A percentile compares a stretch with the other conserved stretches of the same genome.
These are phyloP conservation scores for Cairina moschata DNA, from an alignment of 2,113 vertebrate genomes.

Conservation along the genomic window DNA sequence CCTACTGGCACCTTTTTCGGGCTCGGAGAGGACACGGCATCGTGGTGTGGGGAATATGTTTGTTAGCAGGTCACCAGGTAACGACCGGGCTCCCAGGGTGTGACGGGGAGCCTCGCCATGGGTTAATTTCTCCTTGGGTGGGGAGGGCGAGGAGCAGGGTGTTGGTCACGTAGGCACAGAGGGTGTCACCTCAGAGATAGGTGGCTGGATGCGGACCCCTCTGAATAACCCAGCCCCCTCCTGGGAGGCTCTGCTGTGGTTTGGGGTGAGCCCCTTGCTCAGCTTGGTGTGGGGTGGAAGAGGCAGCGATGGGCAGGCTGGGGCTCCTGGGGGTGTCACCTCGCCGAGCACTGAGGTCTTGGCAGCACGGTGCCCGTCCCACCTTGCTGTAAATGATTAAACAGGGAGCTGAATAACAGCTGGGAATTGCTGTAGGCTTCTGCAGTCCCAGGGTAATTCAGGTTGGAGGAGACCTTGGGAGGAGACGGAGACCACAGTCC, in stretches of 20 bases:
- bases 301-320: neutral
- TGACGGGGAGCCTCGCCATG: neutral
- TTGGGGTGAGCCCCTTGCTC: rapidly evolving
- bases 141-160: neutral
- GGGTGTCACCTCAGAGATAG: neutral
- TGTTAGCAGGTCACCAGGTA: neutral
- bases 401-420: neutral
- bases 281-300: neutral
- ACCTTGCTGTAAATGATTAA: constrained; percentile 24
- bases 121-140: constrained; percentile 18
- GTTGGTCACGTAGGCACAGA: neutral
- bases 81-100: neutral
- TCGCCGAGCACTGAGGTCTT: neutral
- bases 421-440: neutral
- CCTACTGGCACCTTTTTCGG: neutral
- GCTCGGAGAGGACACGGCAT: neutral
- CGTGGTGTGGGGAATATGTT: neutral
- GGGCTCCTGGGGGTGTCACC: neutral
- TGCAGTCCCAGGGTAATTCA: rapidly evolving
- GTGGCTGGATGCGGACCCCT: neutral
- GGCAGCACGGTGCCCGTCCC: neutral
- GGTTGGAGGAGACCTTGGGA: neutral
- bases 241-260: neutral
- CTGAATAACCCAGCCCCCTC: neutral
- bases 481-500: too few species aligned